These are phyloP conservation scores for Eulimnadia texana DNA, from an alignment of 1,140 invertebrate species.

Conservation along the genomic window DNA sequence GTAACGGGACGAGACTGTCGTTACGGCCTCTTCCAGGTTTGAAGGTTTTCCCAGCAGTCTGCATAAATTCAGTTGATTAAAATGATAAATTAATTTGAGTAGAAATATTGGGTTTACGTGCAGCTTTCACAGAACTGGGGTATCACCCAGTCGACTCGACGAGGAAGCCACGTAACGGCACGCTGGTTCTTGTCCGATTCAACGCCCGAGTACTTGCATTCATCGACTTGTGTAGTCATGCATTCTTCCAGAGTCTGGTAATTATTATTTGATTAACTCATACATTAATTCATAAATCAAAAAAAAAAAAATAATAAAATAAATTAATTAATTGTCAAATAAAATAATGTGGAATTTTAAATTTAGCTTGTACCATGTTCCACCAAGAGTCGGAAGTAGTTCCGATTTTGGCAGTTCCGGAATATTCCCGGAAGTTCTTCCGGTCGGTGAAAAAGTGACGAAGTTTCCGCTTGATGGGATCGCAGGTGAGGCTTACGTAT, in stretches of 20 bases:
- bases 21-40: conserved; percentile 1
- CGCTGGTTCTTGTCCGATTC: neutral
- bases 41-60: neutral
- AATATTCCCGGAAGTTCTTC: neutral
- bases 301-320: neutral
- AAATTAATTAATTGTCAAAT: neutral
- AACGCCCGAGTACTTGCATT: conserved; percentile 2
- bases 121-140: conserved; percentile 7
- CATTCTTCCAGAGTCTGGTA: conserved; percentile 10
- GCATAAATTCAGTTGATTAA: neutral
- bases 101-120: neutral
- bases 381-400: neutral
- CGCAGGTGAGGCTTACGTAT: conserved; percentile 7
- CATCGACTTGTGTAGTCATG: neutral
- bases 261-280: neutral
- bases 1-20: neutral
- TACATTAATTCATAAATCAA: neutral
- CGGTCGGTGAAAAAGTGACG: conserved; percentile 10
- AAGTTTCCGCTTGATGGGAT: conserved; percentile 1
- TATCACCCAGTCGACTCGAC: neutral
- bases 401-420: neutral
- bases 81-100: neutral
- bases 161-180: conserved; percentile 4
- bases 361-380: conserved; percentile 2
- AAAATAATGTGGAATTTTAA: neutral